Evolutionary conservation across 2,888 invertebrate genomes (phyloP).

Genomic region (Abscondita cerata): DNA sequence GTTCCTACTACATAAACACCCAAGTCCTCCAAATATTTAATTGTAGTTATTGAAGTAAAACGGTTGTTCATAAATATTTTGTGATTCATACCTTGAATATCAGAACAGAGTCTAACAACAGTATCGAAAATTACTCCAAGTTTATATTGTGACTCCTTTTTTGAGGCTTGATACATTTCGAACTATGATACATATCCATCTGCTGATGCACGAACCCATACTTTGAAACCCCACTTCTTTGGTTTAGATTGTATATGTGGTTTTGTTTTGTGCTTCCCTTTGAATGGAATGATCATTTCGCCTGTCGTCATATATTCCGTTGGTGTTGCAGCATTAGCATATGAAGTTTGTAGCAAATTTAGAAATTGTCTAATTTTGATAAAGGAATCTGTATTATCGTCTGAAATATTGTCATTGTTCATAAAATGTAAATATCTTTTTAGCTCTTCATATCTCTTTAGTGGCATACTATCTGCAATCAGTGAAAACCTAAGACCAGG

Average conservation of each 20-base stretch:
- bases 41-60: too few species aligned
- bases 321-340: slow-evolving; percentile 23
- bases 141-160: background rate
- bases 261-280: slow-evolving; percentile 31
- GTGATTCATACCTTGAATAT: background rate
- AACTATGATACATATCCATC: too few species aligned
- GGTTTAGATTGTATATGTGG: slow-evolving; percentile 36
- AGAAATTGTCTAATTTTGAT: background rate
- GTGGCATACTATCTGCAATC: background rate
- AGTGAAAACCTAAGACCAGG: background rate
- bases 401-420: too few species aligned
- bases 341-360: slow-evolving; percentile 13
- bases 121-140: background rate
- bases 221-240: too few species aligned
- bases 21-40: too few species aligned
- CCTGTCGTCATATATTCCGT: slow-evolving; percentile 33
- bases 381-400: too few species aligned
- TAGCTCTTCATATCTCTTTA: too few species aligned
- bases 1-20: background rate
- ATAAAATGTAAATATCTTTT: too few species aligned
- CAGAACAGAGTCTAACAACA: background rate
- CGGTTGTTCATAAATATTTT: too few species aligned
- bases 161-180: background rate
- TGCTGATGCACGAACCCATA: too few species aligned
- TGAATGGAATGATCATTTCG: slow-evolving; percentile 40